A percentile compares a stretch with the other conserved stretches of the same genome.
phyloP scores from a whole-genome alignment of 2,113 vertebrate species.

The Neotragus moschatus region DNA sequence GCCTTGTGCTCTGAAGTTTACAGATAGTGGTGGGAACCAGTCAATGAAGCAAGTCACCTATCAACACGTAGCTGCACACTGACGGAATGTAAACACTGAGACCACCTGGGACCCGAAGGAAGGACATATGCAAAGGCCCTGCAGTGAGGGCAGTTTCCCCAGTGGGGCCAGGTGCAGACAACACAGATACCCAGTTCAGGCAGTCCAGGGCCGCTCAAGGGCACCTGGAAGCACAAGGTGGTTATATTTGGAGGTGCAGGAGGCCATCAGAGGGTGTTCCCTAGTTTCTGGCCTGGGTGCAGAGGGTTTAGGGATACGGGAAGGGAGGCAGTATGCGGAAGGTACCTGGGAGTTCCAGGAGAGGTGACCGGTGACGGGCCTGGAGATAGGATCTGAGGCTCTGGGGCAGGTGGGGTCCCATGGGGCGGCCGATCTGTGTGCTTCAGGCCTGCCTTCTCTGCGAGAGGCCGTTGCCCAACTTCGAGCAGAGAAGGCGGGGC shows the following conservation, averaged over 20 bases:
- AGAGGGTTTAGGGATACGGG: background rate
- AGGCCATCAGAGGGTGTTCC: background rate
- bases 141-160: background rate
- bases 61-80: rapidly evolving
- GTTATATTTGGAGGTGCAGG: too few species aligned
- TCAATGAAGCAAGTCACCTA: rapidly evolving
- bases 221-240: background rate
- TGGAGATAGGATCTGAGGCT: background rate
- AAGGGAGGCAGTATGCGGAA: background rate
- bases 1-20: rapidly evolving
- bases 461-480: background rate
- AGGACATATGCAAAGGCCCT: background rate
- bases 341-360: rapidly evolving
- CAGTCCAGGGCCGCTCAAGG: rapidly evolving
- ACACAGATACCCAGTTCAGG: rapidly evolving
- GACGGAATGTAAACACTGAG: rapidly evolving
- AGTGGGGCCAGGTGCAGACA: rapidly evolving
- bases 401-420: rapidly evolving
- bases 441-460: background rate
- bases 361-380: background rate
- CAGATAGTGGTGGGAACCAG: rapidly evolving
- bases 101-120: background rate
- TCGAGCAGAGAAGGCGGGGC: rapidly evolving
- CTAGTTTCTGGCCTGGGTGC: background rate
- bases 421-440: rapidly evolving